Conservation (phyloP, 2,888 invertebrate genomes). For the Chrysodeixis includens region DNA sequence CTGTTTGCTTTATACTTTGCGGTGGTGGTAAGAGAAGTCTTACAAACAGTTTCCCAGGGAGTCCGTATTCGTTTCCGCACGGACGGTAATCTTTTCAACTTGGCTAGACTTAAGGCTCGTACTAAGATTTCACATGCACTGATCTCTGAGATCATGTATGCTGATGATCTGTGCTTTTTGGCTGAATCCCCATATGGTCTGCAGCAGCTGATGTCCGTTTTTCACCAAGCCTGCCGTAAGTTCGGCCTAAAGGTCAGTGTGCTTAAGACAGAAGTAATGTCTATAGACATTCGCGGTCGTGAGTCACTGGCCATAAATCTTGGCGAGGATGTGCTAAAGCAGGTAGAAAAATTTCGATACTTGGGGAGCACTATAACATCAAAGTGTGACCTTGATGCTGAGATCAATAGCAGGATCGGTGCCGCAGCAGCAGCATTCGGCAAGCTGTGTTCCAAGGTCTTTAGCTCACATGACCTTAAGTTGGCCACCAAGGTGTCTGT, state of each 20-base stretch:
- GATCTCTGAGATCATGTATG: slow-evolving; percentile 40
- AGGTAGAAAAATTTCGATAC: slow-evolving; percentile 39
- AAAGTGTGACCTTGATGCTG: slow-evolving; percentile 32
- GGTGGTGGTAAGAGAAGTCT: background rate
- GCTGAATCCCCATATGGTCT: slow-evolving; percentile 36
- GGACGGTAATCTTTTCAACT: slow-evolving; percentile 31
- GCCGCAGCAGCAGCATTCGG: slow-evolving; percentile 39
- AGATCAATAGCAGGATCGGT: slow-evolving; percentile 42
- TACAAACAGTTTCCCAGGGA: slow-evolving; percentile 6
- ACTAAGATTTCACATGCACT: slow-evolving; percentile 12
- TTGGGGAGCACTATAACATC: slow-evolving; percentile 31
- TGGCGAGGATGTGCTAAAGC: slow-evolving; percentile 23
- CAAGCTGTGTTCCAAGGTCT: slow-evolving; percentile 12
- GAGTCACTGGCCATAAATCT: slow-evolving; percentile 7
- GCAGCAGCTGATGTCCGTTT: slow-evolving; percentile 25
- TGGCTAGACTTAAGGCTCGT: slow-evolving; percentile 19
- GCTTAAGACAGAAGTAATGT: slow-evolving; percentile 38
- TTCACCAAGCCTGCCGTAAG: slow-evolving; percentile 21
- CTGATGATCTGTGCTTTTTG: slow-evolving; percentile 40
- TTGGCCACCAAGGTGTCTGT: slow-evolving; percentile 23
- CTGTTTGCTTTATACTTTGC: slow-evolving; percentile 28
- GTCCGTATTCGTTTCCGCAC: slow-evolving; percentile 32
- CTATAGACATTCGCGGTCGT: slow-evolving; percentile 9
- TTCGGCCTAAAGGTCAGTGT: slow-evolving; percentile 46
- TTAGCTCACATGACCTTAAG: slow-evolving; percentile 35